Evolutionary conservation across 2,113 vertebrate species (phyloP), one percentile per base, ranked within the genome.

Genomic region (Odocoileus virginianus): DNA sequence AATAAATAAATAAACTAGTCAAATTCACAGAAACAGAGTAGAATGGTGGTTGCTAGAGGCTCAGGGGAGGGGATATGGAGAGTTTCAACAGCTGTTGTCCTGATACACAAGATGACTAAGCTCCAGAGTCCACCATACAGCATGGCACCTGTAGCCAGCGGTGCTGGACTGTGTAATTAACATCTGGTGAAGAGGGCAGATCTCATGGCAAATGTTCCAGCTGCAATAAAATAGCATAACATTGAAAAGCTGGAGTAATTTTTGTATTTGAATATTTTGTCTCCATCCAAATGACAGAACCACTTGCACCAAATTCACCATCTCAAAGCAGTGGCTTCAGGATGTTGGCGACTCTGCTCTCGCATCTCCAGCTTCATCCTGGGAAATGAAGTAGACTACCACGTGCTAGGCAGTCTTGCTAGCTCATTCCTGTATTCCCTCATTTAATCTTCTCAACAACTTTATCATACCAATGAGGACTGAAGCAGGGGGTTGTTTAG

Each of bases 391-490:
- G 14, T 43, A 76, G 50, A 23, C 36, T 25, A 23, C 52, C 16
- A 1, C 0, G 0, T 9, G 6, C 10, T 30, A n/a, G 79, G 33
- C 12, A 7, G 11, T 4, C 6, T 52, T 71, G 30, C 23, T 60
- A 47, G 36, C 33, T 67, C 2, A 1, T 16, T n/a, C 7, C 2
- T 45, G 4, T 4, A 6, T 17, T 23, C 36, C 33, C 43, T 88
- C 30, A 25, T 19, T 47, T 16, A 16, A 15, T 57, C 43, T 87
- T 78, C 61, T 57, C 60, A 30, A 4, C 2, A 25, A 10, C 27
- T 52, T 21, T 25, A n/a, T 47, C n/a, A 21, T 10, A 11, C 60
- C 25, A 25, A 33, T 10, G 47, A 30, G 6, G 14, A 27, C n/a
- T 21, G 87, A 33, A 61, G 19, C 36, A n/a, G 19, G 43, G 36